A percentile compares a stretch with the other conserved stretches of the same genome.
These are phyloP conservation scores for Hylaeus anthracinus DNA, from an alignment of 1,140 invertebrate genomes.

Conservation along the genomic window DNA sequence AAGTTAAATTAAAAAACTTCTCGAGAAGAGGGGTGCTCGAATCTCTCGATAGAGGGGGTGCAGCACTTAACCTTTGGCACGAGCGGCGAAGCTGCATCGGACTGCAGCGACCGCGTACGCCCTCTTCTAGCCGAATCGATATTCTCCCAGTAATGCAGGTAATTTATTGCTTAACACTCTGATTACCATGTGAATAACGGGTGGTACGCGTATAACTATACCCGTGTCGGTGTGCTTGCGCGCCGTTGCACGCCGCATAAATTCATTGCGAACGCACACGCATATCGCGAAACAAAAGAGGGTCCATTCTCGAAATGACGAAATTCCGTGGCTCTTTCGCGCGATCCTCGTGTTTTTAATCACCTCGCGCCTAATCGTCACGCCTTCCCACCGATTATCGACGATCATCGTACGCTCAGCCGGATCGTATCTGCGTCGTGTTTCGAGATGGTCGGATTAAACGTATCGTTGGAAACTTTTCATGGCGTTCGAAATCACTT, in stretches of 20 bases:
- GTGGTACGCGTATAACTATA: conserved; percentile 58
- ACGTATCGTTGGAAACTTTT: conserved; percentile 26
- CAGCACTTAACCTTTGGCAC: conserved; percentile 29
- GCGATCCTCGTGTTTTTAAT: not conserved
- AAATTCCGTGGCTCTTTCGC: conserved; percentile 19
- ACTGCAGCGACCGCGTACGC: conserved; percentile 46
- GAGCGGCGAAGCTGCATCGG: conserved; percentile 33
- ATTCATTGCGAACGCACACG: conserved; percentile 12
- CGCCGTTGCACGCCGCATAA: conserved; percentile 17
- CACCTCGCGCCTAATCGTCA: too few relatives aligned
- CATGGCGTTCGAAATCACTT: conserved; percentile 7
- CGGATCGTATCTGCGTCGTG: conserved; percentile 15
- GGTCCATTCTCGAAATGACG: conserved; percentile 18
- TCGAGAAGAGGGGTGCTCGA: too few relatives aligned
- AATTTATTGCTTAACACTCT: conserved; percentile 66
- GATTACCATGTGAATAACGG: conserved; percentile 65
- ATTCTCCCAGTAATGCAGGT: conserved; percentile 61
- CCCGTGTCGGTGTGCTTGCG: conserved; percentile 27
- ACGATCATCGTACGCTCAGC: not conserved
- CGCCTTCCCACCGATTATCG: not conserved
- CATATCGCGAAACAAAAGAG: not conserved
- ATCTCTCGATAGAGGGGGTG: not conserved
- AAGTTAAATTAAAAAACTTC: conserved; percentile 13
- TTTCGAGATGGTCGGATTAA: conserved; percentile 33
- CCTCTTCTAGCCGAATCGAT: conserved; percentile 56